Percentiles rank a stretch among this genome's conserved stretches.
phyloP scores from a whole-genome alignment of 2,113 vertebrate species.

The Syrrhaptes paradoxus region DNA sequence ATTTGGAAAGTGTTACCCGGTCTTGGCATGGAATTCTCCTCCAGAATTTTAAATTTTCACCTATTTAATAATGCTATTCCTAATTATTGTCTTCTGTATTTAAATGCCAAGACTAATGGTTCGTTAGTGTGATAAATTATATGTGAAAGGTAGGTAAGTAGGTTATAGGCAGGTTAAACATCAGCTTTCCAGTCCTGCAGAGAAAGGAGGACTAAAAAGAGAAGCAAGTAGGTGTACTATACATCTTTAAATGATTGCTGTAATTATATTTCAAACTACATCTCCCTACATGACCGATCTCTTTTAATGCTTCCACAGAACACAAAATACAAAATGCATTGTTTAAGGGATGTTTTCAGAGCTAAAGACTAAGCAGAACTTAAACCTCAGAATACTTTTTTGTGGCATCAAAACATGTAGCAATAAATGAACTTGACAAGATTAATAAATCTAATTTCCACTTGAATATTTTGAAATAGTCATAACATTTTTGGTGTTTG shows the following conservation, averaged over 20 bases:
- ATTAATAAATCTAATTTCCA: conserved; percentile 6
- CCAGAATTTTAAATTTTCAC: neutral
- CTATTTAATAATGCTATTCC: neutral
- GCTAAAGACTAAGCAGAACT: neutral
- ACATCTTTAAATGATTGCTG: neutral
- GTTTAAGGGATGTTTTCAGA: neutral
- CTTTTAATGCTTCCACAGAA: conserved; percentile 12
- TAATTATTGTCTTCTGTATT: neutral
- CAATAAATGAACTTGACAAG: neutral
- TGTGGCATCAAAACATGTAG: neutral
- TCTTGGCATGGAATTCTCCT: neutral
- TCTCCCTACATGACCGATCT: conserved; percentile 7
- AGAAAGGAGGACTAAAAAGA: neutral
- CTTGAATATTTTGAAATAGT: conserved; percentile 1
- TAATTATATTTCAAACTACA: conserved; percentile 36
- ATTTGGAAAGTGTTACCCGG: neutral
- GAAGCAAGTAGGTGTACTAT: neutral
- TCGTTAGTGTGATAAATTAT: conserved; percentile 10
- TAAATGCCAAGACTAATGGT: conserved; percentile 20
- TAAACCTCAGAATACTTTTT: neutral
- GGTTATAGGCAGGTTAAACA: conserved; percentile 12
- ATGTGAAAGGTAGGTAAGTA: neutral
- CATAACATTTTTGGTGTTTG: neutral
- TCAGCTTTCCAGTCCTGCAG: neutral
- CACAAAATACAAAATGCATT: neutral